Base-by-base conservation (phyloP, 1,140 invertebrate species). In the Macrocentrus cingulum region DNA sequence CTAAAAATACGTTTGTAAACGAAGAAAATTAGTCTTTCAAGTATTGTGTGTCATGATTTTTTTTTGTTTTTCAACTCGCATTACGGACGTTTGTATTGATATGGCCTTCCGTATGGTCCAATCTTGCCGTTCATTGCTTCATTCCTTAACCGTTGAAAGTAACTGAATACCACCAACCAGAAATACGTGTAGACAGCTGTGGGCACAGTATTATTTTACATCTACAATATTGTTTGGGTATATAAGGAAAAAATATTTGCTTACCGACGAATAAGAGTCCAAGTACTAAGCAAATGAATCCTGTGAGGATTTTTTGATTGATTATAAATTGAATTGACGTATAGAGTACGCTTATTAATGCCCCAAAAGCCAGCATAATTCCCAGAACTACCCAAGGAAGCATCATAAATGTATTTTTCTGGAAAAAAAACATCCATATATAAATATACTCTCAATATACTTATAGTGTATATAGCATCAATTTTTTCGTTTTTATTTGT, bases 321-420 rank as follows among this genome's bases (percentile, higher is more conserved):
- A 88, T 81, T 68, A 87, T 89, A 70, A 87, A 86, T 22, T 85
- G 84, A 53, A 91, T 85, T 9, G 85, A 83, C 1, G 88, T 91
- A 65, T 89, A 90, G 25, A 91, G 81, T 16, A 91, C 82, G 52
- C 88, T 91, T 54, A 91, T 85, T 16, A 90, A 72, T 39, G 91
- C 68, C 4, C 86, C 88, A 53, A 91, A 81, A 0, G 86, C 86
- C 23, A 91, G 77, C 81, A 91, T 88, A 25, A 91, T 84, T 0
- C 88, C 89, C 18, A 91, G 75, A 19, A 90, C 83, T 11, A 92
- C 88, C 88, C 88, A 92, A 22, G 90, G 90, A 16, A 91, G 78
- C 89, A 92, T 91, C 60, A 91, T 74, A 74, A 86, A 90, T 58
- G 87, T 88, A 64, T 90, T 89, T 69, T 85, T 82, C 90, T 92